Base-by-base conservation (phyloP, 2,113 vertebrate genomes). In the Ictidomys tridecemlineatus region DNA sequence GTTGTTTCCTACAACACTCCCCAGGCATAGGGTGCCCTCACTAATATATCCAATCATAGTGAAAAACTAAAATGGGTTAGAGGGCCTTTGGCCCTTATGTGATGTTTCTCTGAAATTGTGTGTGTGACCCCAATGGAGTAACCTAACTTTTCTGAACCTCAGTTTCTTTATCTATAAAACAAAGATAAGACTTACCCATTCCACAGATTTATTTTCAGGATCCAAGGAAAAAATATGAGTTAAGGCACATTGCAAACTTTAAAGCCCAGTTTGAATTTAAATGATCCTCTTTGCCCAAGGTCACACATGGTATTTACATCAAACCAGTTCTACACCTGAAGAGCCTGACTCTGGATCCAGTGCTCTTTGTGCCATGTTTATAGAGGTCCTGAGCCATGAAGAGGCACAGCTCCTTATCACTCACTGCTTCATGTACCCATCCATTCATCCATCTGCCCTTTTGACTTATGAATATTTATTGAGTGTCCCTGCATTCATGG, bases 1-100 rank as follows among this genome's bases (percentile, higher is more conserved):
- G 42, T 48, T 77, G 45, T 93, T 96, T 94, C 37, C 83, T 58
- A 45, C 85, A 95, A 89, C 20, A 79, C 11, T 65, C 42, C 70
- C 30, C 30, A 48, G 63, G 51, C 70, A 73, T 42, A 39, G 45
- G 28, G 4, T 72, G 24, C 69, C 56, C 12, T 79, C 65, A 65
- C 58, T 48, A 69, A 26, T 4, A 56, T 65, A 67, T 45, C n/a
- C 26, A 11, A 82, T 89, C 87, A 77, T 13, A 53, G 51, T 80
- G 85, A 73, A 79, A 58, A 89, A 78, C 42, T 22, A 72, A 26
- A 58, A 65, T 67, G 16, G 61, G 42, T 65, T 5, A 0, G 17
- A 63, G 61, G 82, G 28, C 37, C 28, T 67, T 16, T 28, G 74
- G 37, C 8, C 37, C 26, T 88, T 20, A 6, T 73, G 7, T 24